phyloP scores from a whole-genome alignment of 2,797 vertebrate species.

The Parambassis ranga region DNA sequence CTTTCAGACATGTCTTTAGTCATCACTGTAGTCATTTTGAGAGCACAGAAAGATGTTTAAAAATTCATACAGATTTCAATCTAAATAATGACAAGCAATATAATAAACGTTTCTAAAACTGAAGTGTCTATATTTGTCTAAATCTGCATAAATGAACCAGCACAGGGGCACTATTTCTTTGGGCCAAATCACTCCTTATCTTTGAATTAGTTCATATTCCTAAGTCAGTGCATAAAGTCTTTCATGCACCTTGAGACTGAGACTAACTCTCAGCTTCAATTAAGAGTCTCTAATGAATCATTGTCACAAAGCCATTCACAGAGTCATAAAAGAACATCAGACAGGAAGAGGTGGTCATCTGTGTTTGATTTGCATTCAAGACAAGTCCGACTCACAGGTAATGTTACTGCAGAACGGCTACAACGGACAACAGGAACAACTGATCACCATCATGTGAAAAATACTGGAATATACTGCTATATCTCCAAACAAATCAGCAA shows the following conservation, averaged over 20 bases:
- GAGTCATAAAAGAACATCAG: conserved; percentile 8
- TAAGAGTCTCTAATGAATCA: conserved; percentile 48
- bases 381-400: neutral
- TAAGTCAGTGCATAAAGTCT: conserved; percentile 38
- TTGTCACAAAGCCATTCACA: conserved; percentile 28
- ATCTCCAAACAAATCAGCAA: conserved; percentile 24
- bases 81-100: conserved; percentile 15
- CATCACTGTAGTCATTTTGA: no score
- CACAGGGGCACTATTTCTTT: conserved; percentile 18
- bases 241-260: conserved; percentile 33
- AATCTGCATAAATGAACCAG: conserved; percentile 37
- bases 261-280: conserved; percentile 22
- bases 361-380: conserved; percentile 34
- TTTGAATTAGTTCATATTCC: conserved; percentile 40
- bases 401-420: conserved; percentile 21
- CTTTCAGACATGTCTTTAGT: no score
- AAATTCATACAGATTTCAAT: conserved; percentile 11
- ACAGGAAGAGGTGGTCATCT: conserved; percentile 36
- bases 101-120: no score
- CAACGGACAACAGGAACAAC: no score
- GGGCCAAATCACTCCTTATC: conserved; percentile 21
- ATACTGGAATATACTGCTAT: conserved; percentile 2
- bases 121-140: no score
- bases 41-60: no score
- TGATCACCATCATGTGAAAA: no score